Conservation (phyloP, 1,140 invertebrate species). For the Campodea augens region DNA sequence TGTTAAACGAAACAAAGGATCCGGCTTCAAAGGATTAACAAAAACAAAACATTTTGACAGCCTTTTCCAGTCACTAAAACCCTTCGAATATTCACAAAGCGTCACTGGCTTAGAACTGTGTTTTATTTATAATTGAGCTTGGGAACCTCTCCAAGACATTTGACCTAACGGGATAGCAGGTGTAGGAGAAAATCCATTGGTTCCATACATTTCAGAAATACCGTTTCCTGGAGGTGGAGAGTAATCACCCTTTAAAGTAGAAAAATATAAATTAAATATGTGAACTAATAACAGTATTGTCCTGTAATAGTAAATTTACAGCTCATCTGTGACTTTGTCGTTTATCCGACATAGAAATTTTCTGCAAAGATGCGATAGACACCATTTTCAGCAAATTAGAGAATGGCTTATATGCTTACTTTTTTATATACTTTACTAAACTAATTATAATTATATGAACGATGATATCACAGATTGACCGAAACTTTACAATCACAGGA, state of each 20-base stretch:
- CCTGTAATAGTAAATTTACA: constrained; percentile 2
- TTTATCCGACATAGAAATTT: neutral
- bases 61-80: too few species aligned
- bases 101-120: too few species aligned
- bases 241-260: constrained; percentile 24
- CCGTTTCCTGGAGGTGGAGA: constrained; percentile 22
- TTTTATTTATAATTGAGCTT: constrained; percentile 20
- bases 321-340: neutral
- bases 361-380: neutral
- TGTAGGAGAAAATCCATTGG: constrained; percentile 29
- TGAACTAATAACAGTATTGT: neutral
- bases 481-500: neutral
- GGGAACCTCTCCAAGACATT: constrained; percentile 29
- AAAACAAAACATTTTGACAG: too few species aligned
- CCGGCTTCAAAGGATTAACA: too few species aligned
- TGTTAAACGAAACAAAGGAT: too few species aligned
- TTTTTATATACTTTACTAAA: constrained; percentile 7
- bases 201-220: constrained; percentile 29
- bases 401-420: constrained; percentile 1
- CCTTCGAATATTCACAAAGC: too few species aligned
- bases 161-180: constrained; percentile 24
- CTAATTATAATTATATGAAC: constrained; percentile 7
- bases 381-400: neutral
- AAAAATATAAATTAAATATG: constrained; percentile 5
- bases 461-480: neutral